phyloP scores from a whole-genome alignment of 2,113 vertebrate genomes.

The Pterocles burchelli region DNA sequence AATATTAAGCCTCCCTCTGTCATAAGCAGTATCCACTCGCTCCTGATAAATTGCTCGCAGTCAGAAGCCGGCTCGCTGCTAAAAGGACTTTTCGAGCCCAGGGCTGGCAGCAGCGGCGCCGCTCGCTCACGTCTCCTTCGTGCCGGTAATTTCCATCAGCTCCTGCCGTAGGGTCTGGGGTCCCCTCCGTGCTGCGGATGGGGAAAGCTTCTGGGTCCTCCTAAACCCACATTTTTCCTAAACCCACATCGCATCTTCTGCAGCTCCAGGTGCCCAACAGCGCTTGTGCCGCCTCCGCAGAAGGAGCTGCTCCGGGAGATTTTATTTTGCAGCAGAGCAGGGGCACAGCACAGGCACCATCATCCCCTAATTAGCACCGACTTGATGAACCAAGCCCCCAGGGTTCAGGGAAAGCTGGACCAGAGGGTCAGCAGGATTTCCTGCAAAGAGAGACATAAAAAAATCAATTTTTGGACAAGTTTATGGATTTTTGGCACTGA shows the following conservation, averaged over 20 bases:
- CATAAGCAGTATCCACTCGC: background rate
- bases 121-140: accelerated
- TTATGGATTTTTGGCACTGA: background rate
- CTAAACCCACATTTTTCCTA: background rate
- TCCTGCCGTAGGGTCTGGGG: background rate
- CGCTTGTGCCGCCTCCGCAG: background rate
- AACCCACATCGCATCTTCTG: background rate
- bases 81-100: background rate
- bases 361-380: accelerated
- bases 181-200: accelerated
- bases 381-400: accelerated
- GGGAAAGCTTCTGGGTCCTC: background rate
- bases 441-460: background rate
- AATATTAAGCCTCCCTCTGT: background rate
- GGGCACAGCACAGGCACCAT: accelerated
- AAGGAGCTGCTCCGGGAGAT: accelerated
- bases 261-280: accelerated
- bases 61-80: background rate
- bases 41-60: background rate
- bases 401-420: background rate
- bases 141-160: background rate
- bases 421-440: background rate
- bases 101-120: background rate
- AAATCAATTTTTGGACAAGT: background rate
- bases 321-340: background rate